phyloP scores from a whole-genome alignment of 2,888 invertebrate genomes.

The Malachius bipustulatus region DNA sequence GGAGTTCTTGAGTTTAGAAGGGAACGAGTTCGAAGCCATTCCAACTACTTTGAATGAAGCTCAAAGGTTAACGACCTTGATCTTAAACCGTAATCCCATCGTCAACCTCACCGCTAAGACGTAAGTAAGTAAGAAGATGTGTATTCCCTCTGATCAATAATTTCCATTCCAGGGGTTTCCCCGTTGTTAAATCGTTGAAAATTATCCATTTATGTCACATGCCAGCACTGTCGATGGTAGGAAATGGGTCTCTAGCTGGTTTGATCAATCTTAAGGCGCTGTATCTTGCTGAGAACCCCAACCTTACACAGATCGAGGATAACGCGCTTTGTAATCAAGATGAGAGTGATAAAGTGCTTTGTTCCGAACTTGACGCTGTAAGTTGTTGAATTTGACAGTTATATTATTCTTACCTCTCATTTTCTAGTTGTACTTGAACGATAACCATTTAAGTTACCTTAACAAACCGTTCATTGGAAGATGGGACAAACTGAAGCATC shows the following conservation, averaged over 20 bases:
- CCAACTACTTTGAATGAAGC: conserved; percentile 51
- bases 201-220: conserved; percentile 59
- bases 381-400: too few relatives aligned
- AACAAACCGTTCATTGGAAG: conserved; percentile 50
- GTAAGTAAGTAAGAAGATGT: conserved; percentile 6
- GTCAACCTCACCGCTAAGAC: conserved; percentile 39
- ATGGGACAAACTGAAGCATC: conserved; percentile 55
- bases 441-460: conserved; percentile 59
- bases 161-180: conserved; percentile 47
- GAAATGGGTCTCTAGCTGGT: conserved; percentile 43
- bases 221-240: conserved; percentile 46
- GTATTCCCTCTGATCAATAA: too few relatives aligned
- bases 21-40: conserved; percentile 41
- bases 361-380: conserved; percentile 55
- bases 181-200: conserved; percentile 46
- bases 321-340: conserved; percentile 44
- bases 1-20: conserved; percentile 52
- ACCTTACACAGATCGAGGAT: conserved; percentile 46
- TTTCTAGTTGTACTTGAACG: conserved; percentile 54
- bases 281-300: conserved; percentile 51
- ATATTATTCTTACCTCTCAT: conserved; percentile 8
- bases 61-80: conserved; percentile 46
- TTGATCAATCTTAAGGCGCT: conserved; percentile 46
- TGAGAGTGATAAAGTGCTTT: conserved; percentile 41
- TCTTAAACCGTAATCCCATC: conserved; percentile 61